Evolutionary conservation across 2,888 invertebrate species (phyloP), one percentile per base, ranked within the genome.

Genomic region (Mycalesis mineus): DNA sequence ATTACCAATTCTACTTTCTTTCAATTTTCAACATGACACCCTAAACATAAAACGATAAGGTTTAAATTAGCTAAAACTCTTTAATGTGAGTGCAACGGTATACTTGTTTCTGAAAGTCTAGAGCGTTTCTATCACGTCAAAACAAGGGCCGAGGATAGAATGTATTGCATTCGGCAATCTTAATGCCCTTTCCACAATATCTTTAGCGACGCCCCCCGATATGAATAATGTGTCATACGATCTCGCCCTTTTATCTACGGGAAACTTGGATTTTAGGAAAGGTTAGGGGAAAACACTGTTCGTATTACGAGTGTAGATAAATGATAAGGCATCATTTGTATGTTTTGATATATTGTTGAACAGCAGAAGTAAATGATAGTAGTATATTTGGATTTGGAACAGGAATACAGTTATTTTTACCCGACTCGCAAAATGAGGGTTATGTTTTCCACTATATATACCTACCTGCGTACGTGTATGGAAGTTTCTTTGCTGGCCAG

Each of bases 171-270:
- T 82, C 82, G 85, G 88, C 84, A 87, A 88, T 86, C 88, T 88
- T 86, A 87, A 87, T 87, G 88, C 87, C 88, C 86, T 85, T 85
- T 88, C 83, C 80, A 81, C 86, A 82, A 86, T 88, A 88, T 88
- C 87, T 88, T 87, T 82, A 86, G 82, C 80, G 83, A 84, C 84
- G 78, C 87, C 87, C 85, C 81, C 80, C 80, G 68, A 82, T 88
- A 88, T 89, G 89, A 88, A 85, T 88, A 88, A 89, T 88, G 86
- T 84, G 86, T 84, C 81, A 79, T 81, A 77, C 77, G 79, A 87
- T 84, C 81, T 81, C 78, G 81, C 80, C 82, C 82, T 84, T 85
- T 82, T 82, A 88, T 86, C 82, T 79, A 68, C 69, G 79, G 77
- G 78, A 81, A 79, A 80, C 71, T 72, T 69, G 70, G 72, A 73